phyloP scores from a whole-genome alignment of 2,888 invertebrate genomes.

The Acleris emargana region DNA sequence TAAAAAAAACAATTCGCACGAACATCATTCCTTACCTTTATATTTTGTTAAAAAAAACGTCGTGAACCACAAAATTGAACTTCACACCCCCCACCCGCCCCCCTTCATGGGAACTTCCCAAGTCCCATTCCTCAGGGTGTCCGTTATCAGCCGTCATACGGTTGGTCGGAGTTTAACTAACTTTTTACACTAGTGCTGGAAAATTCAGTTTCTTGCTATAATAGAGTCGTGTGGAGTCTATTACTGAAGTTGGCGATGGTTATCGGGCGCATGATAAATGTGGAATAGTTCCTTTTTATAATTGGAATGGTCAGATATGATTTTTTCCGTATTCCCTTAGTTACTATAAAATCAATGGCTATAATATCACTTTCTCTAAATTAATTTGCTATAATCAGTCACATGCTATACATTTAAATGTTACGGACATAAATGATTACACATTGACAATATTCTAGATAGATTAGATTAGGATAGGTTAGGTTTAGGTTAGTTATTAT shows the following conservation, averaged over 20 bases:
- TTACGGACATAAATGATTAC: too few species aligned
- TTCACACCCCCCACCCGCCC: constrained; percentile 51
- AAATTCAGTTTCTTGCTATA: constrained; percentile 28
- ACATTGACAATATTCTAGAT: too few species aligned
- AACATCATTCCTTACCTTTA: too few species aligned
- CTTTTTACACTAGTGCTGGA: constrained; percentile 55
- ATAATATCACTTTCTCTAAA: too few species aligned
- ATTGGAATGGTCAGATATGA: not conserved
- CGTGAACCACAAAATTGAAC: not conserved
- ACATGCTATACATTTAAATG: too few species aligned
- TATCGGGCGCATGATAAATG: constrained; percentile 30
- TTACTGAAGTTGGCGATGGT: constrained; percentile 33
- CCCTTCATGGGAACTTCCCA: constrained; percentile 56
- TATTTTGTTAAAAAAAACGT: too few species aligned
- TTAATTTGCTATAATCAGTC: too few species aligned
- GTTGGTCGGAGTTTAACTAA: constrained; percentile 66
- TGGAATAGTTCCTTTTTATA: not conserved
- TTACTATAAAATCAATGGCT: too few species aligned
- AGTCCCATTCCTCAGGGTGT: constrained; percentile 43
- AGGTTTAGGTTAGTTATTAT: too few species aligned
- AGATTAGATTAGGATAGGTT: too few species aligned
- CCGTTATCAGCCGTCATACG: constrained; percentile 76
- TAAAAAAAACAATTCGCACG: too few species aligned
- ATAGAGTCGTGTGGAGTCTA: constrained; percentile 29
- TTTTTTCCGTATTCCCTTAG: too few species aligned